Base-by-base conservation (phyloP, 2,113 vertebrate species). In the Heterotis niloticus region DNA sequence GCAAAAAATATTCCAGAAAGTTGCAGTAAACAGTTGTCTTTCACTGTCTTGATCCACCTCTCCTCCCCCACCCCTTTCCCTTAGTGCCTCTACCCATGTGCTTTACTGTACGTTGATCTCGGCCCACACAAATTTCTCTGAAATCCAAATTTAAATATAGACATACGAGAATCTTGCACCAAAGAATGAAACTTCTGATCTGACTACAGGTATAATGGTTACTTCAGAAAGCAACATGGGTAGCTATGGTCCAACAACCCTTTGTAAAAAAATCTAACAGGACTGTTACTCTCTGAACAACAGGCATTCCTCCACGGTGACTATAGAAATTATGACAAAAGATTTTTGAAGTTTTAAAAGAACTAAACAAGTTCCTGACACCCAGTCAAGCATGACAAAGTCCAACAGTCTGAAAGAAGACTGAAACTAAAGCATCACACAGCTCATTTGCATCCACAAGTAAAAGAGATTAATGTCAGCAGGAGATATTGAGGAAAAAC, bases 61-160 rank as follows among this genome's bases (percentile, higher is more conserved):
- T 4, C 14, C 62, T 20, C 59, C 17, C 16, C n/a, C 23, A 56
- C 26, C 73, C 29, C 26, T 28, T 14, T 68, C 66, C 28, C 26
- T 59, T 14, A 10, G 10, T n/a, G 18, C 23, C 20, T 5, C 64
- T 23, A 24, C 4, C 57, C 59, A 9, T 64, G 18, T n/a, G 17
- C 20, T 20, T 62, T 64, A 64, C 59, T 62, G 74, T 29, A 34
- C 26, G 18, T 17, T 18, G 17, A 34, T 34, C 12, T 69, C 67
- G 20, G 20, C 74, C 74, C 74, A 75, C 57, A 26, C 59, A 34
- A 11, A 64, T 64, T 75, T 75, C 74, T 75, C 17, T 75, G 74
- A 75, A 75, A 64, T 75, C 74, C 59, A 16, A 62, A 57, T 64
- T n/a, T 75, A 34, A 75, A 44, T 64, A 64, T 75, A 62, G 74